A percentile compares a stretch with the other conserved stretches of the same genome.
phyloP scores from a whole-genome alignment of 2,113 vertebrate genomes.

The Desmodus rotundus region DNA sequence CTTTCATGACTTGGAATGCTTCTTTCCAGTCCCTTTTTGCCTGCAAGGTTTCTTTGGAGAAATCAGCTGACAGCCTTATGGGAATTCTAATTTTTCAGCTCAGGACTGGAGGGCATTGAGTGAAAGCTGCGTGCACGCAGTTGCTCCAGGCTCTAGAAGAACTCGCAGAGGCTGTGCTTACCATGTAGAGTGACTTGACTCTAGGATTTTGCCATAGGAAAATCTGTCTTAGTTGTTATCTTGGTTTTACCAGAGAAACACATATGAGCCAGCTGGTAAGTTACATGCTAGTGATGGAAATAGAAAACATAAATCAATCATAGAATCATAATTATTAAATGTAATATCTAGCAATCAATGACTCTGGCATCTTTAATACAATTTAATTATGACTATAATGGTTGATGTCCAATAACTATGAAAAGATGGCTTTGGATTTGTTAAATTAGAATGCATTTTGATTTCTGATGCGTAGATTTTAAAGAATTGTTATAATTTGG shows the following conservation, averaged over 20 bases:
- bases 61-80: too few species aligned
- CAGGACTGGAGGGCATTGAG: neutral
- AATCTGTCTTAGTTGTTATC: constrained; percentile 3
- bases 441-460: neutral
- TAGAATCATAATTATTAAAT: neutral
- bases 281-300: neutral
- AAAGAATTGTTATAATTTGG: neutral
- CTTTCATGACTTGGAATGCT: too few species aligned
- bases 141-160: neutral
- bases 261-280: neutral
- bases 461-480: neutral
- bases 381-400: neutral
- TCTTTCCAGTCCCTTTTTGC: too few species aligned
- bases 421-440: neutral
- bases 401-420: neutral
- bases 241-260: neutral
- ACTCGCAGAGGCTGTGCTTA: neutral
- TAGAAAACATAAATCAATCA: neutral
- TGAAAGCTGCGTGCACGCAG: neutral
- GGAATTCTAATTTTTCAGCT: neutral
- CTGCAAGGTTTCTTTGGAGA: too few species aligned
- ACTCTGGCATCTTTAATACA: neutral
- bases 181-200: neutral
- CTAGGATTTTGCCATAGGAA: constrained; percentile 30
- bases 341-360: neutral